Evolutionary conservation across 2,888 invertebrate genomes (phyloP).

Genomic region (Meloe dianella): DNA sequence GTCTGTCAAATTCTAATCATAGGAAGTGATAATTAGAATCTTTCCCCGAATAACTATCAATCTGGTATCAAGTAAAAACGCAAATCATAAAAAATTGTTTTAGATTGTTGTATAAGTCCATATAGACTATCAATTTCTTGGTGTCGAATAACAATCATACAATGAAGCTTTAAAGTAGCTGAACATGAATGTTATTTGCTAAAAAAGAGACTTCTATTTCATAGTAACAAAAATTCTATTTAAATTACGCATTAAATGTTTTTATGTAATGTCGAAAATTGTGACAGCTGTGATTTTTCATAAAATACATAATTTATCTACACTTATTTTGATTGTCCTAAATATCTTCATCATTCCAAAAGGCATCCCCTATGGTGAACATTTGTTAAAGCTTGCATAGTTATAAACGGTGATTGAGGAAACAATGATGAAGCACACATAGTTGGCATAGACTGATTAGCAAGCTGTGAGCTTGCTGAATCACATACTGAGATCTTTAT

Average conservation of each 20-base stretch:
- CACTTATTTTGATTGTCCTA: slow-evolving; percentile 36
- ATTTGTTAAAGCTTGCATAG: slow-evolving; percentile 43
- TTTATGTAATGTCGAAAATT: not conserved
- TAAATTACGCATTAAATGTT: not conserved
- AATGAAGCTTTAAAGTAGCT: too few relatives aligned
- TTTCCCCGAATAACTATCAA: not conserved
- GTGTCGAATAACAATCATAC: too few relatives aligned
- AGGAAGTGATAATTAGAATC: not conserved
- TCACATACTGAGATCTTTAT: slow-evolving; percentile 58
- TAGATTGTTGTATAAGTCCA: too few relatives aligned
- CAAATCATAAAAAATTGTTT: not conserved
- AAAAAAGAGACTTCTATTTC: too few relatives aligned
- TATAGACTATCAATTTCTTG: too few relatives aligned
- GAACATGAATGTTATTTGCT: too few relatives aligned
- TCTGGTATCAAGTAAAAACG: not conserved
- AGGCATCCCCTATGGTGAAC: slow-evolving; percentile 43
- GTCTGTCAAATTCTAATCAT: too few relatives aligned
- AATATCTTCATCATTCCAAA: slow-evolving; percentile 41
- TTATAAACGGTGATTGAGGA: slow-evolving; percentile 45
- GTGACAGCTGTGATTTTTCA: not conserved
- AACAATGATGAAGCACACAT: slow-evolving; percentile 47
- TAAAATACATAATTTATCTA: not conserved
- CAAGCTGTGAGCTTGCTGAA: slow-evolving; percentile 58
- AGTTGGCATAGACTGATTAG: slow-evolving; percentile 57
- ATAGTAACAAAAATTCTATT: not conserved